These are phyloP conservation scores for Enteromius treurensis DNA, from an alignment of 2,797 vertebrate genomes.

Conservation along the genomic window DNA sequence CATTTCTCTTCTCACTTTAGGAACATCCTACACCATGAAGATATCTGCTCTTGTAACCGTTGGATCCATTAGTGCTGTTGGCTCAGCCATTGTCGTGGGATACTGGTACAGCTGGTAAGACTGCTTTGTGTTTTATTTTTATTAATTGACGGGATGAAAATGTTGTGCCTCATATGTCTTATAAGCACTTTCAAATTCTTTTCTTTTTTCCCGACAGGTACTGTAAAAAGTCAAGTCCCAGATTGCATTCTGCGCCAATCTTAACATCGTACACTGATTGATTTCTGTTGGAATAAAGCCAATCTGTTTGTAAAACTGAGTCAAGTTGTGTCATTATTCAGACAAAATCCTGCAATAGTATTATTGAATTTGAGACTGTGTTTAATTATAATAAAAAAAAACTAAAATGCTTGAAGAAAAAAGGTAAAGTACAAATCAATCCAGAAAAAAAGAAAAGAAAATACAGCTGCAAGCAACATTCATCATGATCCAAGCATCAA, in stretches of 20 bases:
- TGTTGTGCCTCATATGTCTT: background rate
- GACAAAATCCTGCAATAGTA: background rate
- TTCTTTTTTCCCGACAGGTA: background rate
- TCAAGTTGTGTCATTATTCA: background rate
- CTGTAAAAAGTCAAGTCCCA: slow-evolving; percentile 21
- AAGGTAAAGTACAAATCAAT: background rate
- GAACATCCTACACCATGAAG: slow-evolving; percentile 68
- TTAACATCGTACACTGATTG: background rate
- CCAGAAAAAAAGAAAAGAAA: background rate
- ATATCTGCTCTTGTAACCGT: slow-evolving; percentile 66
- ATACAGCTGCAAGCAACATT: background rate
- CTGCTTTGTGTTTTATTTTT: background rate
- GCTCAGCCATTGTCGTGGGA: slow-evolving; percentile 59
- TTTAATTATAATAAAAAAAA: background rate
- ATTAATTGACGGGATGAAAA: background rate
- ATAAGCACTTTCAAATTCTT: background rate
- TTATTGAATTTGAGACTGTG: background rate
- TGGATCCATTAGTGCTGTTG: slow-evolving; percentile 63
- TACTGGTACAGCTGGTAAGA: slow-evolving; percentile 69
- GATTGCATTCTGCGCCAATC: background rate
- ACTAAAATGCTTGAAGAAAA: background rate
- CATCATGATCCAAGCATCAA: background rate
- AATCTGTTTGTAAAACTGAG: background rate
- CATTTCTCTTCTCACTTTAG: slow-evolving; percentile 58
- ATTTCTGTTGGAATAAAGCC: slow-evolving; percentile 24